These are phyloP conservation scores for Hypanus sabinus DNA, from an alignment of 2,113 vertebrate genomes.

Conservation along the genomic window DNA sequence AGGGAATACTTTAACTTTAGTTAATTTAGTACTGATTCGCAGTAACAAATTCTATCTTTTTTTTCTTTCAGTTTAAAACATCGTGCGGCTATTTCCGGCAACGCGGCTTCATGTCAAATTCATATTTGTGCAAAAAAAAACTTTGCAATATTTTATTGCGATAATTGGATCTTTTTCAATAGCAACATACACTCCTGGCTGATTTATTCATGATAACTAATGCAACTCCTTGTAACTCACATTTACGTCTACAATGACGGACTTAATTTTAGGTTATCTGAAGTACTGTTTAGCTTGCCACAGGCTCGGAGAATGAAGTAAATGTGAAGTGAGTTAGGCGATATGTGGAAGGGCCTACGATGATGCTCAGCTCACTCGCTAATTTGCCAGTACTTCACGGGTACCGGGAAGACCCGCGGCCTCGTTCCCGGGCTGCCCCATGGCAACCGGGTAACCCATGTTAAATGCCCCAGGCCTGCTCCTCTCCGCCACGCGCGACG, in stretches of 20 bases:
- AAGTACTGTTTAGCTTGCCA: background rate
- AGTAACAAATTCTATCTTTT: background rate
- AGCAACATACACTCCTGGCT: background rate
- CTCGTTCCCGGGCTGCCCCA: constrained; percentile 37
- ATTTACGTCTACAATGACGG: background rate
- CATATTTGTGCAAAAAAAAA: background rate
- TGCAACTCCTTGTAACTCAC: background rate
- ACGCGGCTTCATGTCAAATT: background rate
- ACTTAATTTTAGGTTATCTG: background rate
- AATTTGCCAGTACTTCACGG: background rate
- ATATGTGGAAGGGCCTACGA: background rate
- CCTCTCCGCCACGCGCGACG: background rate
- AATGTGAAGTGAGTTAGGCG: background rate
- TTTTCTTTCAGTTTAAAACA: background rate
- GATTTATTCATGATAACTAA: background rate
- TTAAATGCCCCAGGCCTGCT: background rate
- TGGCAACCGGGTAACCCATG: background rate
- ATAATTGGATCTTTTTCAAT: background rate
- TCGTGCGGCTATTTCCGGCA: background rate
- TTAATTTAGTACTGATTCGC: background rate
- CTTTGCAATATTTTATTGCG: background rate
- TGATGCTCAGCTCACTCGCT: background rate
- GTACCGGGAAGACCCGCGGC: background rate
- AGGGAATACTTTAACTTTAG: background rate
- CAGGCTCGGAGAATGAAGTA: background rate